Percentiles rank a stretch among this genome's conserved stretches.
Evolutionary conservation across 2,113 vertebrate genomes (phyloP).

Genomic region (Spea bombifrons): DNA sequence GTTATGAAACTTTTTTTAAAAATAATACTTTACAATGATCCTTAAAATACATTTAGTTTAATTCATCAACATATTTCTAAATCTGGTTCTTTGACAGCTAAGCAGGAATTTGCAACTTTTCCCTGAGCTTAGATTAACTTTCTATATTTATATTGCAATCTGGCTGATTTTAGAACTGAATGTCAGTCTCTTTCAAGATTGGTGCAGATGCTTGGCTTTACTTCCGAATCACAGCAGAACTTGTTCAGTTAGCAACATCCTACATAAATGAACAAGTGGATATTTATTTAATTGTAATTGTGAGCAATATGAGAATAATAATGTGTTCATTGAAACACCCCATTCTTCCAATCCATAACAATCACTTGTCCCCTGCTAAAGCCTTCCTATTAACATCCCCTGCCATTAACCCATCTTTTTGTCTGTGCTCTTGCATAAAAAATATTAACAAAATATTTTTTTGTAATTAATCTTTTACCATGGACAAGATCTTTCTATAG

Average conservation of each 20-base stretch:
- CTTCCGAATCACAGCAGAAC: background rate
- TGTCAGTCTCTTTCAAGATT: background rate
- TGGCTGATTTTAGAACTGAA: constrained; percentile 12
- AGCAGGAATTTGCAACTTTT: constrained; percentile 21
- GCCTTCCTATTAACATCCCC: too few species aligned
- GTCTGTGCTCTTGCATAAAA: too few species aligned
- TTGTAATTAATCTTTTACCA: too few species aligned
- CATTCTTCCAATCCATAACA: too few species aligned
- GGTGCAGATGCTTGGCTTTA: background rate
- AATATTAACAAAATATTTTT: too few species aligned
- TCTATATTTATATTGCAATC: constrained; percentile 30
- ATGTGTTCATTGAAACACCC: too few species aligned
- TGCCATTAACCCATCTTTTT: too few species aligned
- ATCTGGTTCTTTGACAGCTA: constrained; percentile 15
- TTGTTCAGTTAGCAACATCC: background rate
- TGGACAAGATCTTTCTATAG: too few species aligned
- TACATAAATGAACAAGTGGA: background rate
- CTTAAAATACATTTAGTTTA: constrained; percentile 37
- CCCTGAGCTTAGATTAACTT: constrained; percentile 11
- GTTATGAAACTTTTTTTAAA: background rate
- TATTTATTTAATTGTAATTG: too few species aligned
- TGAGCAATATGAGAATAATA: too few species aligned
- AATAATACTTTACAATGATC: constrained; percentile 23
- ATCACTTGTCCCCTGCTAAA: too few species aligned
- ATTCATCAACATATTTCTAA: constrained; percentile 37